Conservation (phyloP, 2,113 vertebrate genomes). For the Nanorana parkeri region DNA sequence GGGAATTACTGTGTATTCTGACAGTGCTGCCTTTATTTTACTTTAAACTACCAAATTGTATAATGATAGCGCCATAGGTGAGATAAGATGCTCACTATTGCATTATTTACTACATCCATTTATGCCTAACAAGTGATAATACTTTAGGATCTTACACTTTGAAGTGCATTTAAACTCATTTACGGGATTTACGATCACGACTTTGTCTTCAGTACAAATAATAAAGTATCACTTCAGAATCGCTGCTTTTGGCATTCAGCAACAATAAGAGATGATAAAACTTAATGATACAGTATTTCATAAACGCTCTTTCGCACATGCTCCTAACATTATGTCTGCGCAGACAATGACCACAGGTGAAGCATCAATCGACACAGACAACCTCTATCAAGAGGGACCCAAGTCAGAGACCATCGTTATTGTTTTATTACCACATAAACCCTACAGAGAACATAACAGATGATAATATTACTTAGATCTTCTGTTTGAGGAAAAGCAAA, state of each 20-base stretch:
- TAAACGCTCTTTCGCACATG: background rate
- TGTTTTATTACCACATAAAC: constrained; percentile 25
- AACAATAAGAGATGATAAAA: constrained; percentile 27
- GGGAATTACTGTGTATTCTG: too few species aligned
- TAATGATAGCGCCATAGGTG: too few species aligned
- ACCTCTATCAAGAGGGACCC: background rate
- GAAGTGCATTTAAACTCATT: background rate
- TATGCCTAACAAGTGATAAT: background rate
- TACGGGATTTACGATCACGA: background rate
- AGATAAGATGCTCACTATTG: background rate
- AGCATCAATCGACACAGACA: constrained; percentile 14
- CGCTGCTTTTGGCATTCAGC: background rate
- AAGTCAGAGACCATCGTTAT: background rate
- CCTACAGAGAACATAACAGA: background rate
- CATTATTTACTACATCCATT: background rate
- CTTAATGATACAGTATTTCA: constrained; percentile 25
- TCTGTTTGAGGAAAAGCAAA: too few species aligned
- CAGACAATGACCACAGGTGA: background rate
- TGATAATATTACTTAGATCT: background rate
- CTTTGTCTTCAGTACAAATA: background rate
- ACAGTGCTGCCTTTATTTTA: too few species aligned
- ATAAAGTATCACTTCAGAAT: constrained; percentile 22
- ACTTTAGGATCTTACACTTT: background rate
- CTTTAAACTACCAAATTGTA: too few species aligned
- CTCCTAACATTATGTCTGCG: background rate